Conservation (phyloP, 2,888 invertebrate genomes). For the Clepsis dumicolana region DNA sequence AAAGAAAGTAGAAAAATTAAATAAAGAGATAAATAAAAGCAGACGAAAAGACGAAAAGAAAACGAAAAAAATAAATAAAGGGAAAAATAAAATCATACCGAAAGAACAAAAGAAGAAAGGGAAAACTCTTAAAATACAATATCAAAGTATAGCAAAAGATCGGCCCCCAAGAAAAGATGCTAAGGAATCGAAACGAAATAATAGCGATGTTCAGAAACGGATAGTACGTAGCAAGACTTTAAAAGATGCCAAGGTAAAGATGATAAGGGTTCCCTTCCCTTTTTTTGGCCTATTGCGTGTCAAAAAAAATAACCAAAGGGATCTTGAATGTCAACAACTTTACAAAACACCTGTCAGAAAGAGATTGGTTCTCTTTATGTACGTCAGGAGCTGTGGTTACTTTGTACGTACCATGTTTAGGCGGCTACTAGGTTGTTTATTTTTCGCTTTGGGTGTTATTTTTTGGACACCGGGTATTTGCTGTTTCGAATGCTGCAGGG, state of each 20-base stretch:
- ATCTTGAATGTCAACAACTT: neutral
- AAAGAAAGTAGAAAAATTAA: neutral
- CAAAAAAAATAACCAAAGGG: neutral
- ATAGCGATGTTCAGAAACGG: neutral
- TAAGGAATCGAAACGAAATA: neutral
- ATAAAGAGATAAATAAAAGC: neutral
- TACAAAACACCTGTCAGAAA: neutral
- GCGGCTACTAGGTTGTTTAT: neutral
- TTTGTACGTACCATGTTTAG: neutral
- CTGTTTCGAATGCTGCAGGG: neutral
- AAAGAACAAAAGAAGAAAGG: neutral
- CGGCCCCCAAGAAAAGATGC: neutral
- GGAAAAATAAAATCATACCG: neutral
- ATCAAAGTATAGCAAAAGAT: neutral
- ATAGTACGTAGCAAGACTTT: neutral
- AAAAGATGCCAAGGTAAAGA: neutral
- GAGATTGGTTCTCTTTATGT: neutral
- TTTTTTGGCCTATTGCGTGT: neutral
- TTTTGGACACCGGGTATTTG: slow-evolving; percentile 6
- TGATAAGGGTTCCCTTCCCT: neutral
- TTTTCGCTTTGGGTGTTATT: neutral
- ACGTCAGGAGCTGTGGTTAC: neutral
- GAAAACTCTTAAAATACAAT: neutral
- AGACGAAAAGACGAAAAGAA: neutral
- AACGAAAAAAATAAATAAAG: neutral